Percentiles rank a stretch among this genome's conserved stretches.
Conservation (phyloP, 2,797 vertebrate genomes). For the Falco biarmicus region DNA sequence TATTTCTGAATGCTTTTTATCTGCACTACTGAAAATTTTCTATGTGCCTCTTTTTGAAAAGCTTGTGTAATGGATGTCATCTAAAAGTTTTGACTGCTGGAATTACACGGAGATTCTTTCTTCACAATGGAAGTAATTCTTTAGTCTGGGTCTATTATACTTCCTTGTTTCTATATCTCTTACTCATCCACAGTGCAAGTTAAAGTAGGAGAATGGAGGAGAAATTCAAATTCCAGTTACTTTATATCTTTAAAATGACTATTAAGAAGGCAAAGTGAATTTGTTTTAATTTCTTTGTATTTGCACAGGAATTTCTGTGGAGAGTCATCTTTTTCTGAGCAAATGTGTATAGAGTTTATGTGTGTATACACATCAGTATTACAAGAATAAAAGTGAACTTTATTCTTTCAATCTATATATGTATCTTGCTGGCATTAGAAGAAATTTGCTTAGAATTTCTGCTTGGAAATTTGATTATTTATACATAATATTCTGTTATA, state of each 20-base stretch:
- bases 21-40: background rate
- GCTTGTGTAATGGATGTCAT: accelerated
- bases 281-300: background rate
- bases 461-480: background rate
- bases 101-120: background rate
- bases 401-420: background rate
- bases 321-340: background rate
- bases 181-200: background rate
- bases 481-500: background rate
- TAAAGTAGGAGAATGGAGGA: background rate
- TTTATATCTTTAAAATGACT: background rate
- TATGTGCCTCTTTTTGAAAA: background rate
- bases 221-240: background rate
- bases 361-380: background rate
- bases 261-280: background rate
- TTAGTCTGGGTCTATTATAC: background rate
- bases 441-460: background rate
- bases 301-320: background rate
- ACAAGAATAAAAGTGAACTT: background rate
- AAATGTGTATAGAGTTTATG: background rate
- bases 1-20: background rate
- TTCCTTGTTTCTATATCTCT: background rate
- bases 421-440: background rate
- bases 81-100: background rate
- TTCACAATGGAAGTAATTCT: background rate